Base-by-base conservation (phyloP, 2,113 vertebrate species). In the Suricata suricatta region DNA sequence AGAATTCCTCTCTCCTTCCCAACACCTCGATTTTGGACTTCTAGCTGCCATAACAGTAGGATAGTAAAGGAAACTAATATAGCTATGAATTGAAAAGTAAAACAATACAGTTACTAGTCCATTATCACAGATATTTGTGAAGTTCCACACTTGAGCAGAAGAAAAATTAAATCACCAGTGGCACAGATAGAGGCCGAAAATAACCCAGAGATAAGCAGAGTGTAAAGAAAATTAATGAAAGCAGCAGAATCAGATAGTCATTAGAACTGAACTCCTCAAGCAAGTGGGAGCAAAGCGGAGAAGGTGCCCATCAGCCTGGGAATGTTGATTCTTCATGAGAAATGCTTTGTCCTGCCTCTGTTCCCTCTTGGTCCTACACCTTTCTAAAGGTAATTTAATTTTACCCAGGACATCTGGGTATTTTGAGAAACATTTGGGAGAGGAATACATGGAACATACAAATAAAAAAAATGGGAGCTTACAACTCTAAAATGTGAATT, bases 321-420 rank as follows among this genome's bases (percentile, higher is more conserved):
- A 17, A 10, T 25, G 8, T 35, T 25, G 57, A 27, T 11, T 35
- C 14, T n/a, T 54, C 2, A 0, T 3, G 60, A 5, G 54, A 9
- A 7, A 7, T 0, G 1, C 27, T 35, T 27, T 9, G 1, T 16
- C 44, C 19, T 7, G 1, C 19, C 7, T 25, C 31, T 31, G 10
- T 54, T 7, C 5, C 2, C 19, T 41, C 31, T 15, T 23, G 7
- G 21, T 3, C 50, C n/a, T 4, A 0, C 33, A 27, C 7, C 19
- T 19, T 63, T 81, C 31, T 60, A 81, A 41, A 47, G 13, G 10
- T 29, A 76, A 84, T 1, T 23, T n/a, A 21, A 54, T 54, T 69
- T 63, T 77, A 69, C 19, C 29, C n/a, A 54, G 60, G 11, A 33
- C n/a, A 54, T 16, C 27, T 68, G 15, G 1, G 0, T 2, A 82